Conservation (phyloP, 1,140 invertebrate species). For the Branchinecta lynchi region DNA sequence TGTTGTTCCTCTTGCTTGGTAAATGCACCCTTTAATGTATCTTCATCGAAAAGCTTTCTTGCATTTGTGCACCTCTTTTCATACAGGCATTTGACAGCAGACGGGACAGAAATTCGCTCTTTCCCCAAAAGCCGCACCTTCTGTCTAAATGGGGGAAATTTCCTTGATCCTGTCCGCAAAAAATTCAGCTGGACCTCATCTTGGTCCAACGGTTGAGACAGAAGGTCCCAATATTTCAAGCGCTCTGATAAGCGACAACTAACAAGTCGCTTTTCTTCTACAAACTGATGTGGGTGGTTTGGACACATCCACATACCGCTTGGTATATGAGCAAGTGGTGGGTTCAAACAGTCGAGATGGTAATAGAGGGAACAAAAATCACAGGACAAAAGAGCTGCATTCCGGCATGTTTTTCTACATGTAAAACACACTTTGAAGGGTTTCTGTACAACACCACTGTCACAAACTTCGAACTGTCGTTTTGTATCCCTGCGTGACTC, state of each 20-base stretch:
- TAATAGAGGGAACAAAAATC: conserved; percentile 82
- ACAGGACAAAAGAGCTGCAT: conserved; percentile 68
- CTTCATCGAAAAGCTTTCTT: no score
- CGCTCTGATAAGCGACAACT: conserved; percentile 65
- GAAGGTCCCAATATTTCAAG: conserved; percentile 62
- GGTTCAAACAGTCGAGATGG: conserved; percentile 83
- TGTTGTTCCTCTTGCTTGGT: background rate
- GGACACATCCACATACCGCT: conserved; percentile 91
- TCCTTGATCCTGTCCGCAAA: conserved; percentile 53
- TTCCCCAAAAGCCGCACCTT: conserved; percentile 27
- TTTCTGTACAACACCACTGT: conserved; percentile 53
- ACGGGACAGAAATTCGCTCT: conserved; percentile 16
- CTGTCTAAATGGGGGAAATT: conserved; percentile 54
- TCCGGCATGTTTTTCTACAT: conserved; percentile 63
- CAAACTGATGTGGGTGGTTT: conserved; percentile 76
- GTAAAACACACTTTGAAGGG: conserved; percentile 67
- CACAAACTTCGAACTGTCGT: conserved; percentile 49
- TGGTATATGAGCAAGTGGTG: conserved; percentile 70
- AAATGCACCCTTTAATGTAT: no score
- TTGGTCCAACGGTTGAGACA: conserved; percentile 51
- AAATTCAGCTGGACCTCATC: conserved; percentile 71
- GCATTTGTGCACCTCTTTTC: no score
- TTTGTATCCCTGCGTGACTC: conserved; percentile 31
- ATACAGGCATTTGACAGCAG: background rate
- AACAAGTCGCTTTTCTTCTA: conserved; percentile 41